Evolutionary conservation across 1,140 invertebrate genomes (phyloP).

Genomic region (Hermatobates lingyangjiaoensis): DNA sequence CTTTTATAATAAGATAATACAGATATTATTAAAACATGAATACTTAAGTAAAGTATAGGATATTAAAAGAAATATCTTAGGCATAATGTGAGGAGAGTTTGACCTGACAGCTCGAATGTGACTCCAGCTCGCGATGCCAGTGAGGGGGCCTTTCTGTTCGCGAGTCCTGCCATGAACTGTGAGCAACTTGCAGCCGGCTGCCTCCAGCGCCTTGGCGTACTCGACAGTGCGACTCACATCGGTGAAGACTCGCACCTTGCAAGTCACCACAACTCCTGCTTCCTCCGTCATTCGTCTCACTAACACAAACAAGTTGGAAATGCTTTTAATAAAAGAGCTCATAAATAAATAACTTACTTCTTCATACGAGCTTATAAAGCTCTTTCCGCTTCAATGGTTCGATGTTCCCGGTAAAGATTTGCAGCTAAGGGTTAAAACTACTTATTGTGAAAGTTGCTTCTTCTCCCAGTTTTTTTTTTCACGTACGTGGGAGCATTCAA

Average conservation of each 20-base stretch:
- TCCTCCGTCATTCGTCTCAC: conserved; percentile 44
- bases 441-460: no score
- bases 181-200: conserved; percentile 77
- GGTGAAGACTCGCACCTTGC: conserved; percentile 86
- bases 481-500: no score
- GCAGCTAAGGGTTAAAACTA: no score
- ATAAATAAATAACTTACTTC: no score
- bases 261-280: conserved; percentile 73
- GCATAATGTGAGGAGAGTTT: conserved; percentile 9
- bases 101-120: conserved; percentile 82
- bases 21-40: no score
- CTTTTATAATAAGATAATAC: no score
- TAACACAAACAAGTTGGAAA: conserved; percentile 25
- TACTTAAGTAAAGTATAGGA: no score
- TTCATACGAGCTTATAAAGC: no score
- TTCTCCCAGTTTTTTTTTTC: no score
- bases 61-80: background rate
- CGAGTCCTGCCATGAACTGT: conserved; percentile 91
- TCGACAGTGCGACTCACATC: conserved; percentile 69
- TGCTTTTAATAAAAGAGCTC: no score
- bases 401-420: no score
- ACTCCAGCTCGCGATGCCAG: conserved; percentile 86
- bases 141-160: conserved; percentile 87
- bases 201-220: conserved; percentile 88
- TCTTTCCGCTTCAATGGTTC: no score